These are phyloP conservation scores for Forbesichthys agassizii DNA, from an alignment of 2,113 vertebrate species.

Conservation along the genomic window DNA sequence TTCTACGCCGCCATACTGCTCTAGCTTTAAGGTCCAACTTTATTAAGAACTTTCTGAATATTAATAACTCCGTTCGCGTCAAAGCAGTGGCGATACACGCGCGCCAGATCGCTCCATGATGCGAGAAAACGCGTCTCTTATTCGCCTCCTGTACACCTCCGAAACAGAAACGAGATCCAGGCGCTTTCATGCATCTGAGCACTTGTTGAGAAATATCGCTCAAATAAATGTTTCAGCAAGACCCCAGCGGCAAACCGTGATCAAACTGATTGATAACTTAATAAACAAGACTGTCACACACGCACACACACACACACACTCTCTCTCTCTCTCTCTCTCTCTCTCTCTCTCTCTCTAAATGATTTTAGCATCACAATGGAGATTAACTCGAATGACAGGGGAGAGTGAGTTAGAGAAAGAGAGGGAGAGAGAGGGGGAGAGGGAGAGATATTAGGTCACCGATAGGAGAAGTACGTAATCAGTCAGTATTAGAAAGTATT, in stretches of 20 bases:
- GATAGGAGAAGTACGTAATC: too few species aligned
- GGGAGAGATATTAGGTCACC: neutral
- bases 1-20: neutral
- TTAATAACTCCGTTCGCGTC: neutral
- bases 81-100: neutral
- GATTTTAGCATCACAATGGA: conserved; percentile 93
- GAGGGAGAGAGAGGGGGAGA: conserved; percentile 68
- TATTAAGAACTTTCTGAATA: neutral
- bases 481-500: too few species aligned
- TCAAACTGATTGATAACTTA: too few species aligned
- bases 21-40: too few species aligned
- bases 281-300: conserved; percentile 19
- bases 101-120: too few species aligned
- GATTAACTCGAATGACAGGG: conserved; percentile 85
- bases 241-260: too few species aligned
- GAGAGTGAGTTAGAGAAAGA: conserved; percentile 69
- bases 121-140: too few species aligned
- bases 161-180: too few species aligned
- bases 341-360: conserved; percentile 76
- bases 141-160: too few species aligned
- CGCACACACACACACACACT: conserved; percentile 33
- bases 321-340: conserved; percentile 77
- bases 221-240: too few species aligned
- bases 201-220: too few species aligned
- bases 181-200: too few species aligned